These are phyloP conservation scores for Alauda arvensis DNA, from an alignment of 2,797 vertebrate species.

Conservation along the genomic window DNA sequence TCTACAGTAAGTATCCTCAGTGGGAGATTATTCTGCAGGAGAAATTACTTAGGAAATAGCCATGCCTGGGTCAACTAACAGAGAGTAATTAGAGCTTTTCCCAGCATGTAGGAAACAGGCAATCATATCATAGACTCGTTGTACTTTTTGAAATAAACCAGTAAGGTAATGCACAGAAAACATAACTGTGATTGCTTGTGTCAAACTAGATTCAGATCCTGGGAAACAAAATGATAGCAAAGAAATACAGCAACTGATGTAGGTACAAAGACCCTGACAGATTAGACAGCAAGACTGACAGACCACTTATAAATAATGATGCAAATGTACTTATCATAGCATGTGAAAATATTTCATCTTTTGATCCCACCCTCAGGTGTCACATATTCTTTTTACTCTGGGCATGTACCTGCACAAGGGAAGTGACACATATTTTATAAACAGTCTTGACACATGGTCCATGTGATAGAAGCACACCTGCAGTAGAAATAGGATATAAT, in stretches of 20 bases:
- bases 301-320: neutral
- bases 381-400: neutral
- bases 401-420: neutral
- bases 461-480: neutral
- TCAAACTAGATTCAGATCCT: neutral
- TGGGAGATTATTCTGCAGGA: neutral
- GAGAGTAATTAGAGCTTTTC: conserved; percentile 40
- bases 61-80: neutral
- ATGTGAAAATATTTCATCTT: neutral
- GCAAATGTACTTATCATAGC: neutral
- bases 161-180: neutral
- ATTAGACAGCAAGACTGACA: neutral
- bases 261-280: neutral
- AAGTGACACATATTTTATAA: neutral
- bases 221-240: neutral
- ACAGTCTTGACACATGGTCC: neutral
- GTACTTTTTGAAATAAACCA: conserved; percentile 16
- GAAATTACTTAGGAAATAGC: conserved; percentile 30
- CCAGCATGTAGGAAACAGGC: neutral
- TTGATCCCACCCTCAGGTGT: neutral
- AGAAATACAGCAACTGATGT: neutral
- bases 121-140: neutral
- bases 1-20: conserved; percentile 11
- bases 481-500: neutral
- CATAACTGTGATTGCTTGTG: neutral